Evolutionary conservation across 1,140 invertebrate species (phyloP).

Genomic region (Diplogasteroides magnus): DNA sequence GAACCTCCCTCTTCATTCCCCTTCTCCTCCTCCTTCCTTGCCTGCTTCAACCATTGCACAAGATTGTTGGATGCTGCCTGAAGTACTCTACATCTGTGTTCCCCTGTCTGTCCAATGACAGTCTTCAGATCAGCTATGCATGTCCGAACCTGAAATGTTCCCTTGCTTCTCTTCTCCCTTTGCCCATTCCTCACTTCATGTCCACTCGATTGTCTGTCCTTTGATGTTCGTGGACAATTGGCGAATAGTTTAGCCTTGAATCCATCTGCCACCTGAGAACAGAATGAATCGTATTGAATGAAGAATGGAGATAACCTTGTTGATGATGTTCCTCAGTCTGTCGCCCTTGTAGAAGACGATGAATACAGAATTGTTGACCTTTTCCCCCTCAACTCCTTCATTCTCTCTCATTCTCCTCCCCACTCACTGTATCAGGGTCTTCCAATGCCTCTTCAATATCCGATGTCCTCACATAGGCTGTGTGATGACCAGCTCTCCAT

Average conservation of each 20-base stretch:
- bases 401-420: too few species aligned
- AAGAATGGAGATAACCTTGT: slow-evolving; percentile 51
- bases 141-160: slow-evolving; percentile 42
- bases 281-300: too few species aligned
- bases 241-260: slow-evolving; percentile 55
- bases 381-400: slow-evolving; percentile 56
- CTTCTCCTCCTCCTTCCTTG: too few species aligned
- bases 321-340: slow-evolving; percentile 56
- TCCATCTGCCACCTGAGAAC: slow-evolving; percentile 36
- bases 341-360: slow-evolving; percentile 60
- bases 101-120: slow-evolving; percentile 62
- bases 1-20: neutral
- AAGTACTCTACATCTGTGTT: slow-evolving; percentile 51
- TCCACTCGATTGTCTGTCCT: slow-evolving; percentile 28
- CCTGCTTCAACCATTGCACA: slow-evolving; percentile 50
- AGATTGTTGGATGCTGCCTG: slow-evolving; percentile 52
- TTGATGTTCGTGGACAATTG: slow-evolving; percentile 52
- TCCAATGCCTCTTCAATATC: slow-evolving; percentile 56
- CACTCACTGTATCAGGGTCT: slow-evolving; percentile 29
- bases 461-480: slow-evolving; percentile 52
- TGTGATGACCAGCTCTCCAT: slow-evolving; percentile 51
- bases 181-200: neutral
- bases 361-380: slow-evolving; percentile 58
- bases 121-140: slow-evolving; percentile 50
- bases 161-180: too few species aligned